Percentiles rank a stretch among this genome's conserved stretches.
These are phyloP conservation scores for Tridacna gigas DNA, from an alignment of 2,888 invertebrate genomes.

Conservation along the genomic window DNA sequence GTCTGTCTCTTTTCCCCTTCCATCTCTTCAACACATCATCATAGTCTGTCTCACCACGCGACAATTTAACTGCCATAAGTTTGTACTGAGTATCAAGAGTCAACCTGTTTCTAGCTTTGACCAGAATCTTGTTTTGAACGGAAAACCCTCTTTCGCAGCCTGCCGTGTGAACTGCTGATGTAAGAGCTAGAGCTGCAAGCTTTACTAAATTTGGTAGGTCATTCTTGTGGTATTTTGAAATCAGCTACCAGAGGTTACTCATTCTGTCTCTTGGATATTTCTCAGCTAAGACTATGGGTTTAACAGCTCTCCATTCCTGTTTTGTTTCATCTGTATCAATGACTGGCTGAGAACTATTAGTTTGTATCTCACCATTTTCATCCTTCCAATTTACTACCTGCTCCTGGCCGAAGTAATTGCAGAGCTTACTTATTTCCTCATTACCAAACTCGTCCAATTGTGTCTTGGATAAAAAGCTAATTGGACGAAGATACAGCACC, in stretches of 20 bases:
- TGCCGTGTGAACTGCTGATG: too few relatives aligned
- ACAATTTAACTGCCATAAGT: background rate
- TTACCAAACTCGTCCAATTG: background rate
- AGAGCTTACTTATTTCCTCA: background rate
- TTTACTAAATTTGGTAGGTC: too few relatives aligned
- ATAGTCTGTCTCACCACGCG: background rate
- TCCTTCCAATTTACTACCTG: background rate
- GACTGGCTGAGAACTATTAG: background rate
- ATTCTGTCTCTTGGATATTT: too few relatives aligned
- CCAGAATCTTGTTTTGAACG: too few relatives aligned
- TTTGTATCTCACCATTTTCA: background rate
- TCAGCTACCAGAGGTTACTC: too few relatives aligned
- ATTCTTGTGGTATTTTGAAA: too few relatives aligned
- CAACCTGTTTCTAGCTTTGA: too few relatives aligned
- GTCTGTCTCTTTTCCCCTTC: background rate
- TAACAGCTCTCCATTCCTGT: background rate
- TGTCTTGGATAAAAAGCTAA: background rate
- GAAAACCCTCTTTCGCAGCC: too few relatives aligned
- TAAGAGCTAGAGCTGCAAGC: too few relatives aligned
- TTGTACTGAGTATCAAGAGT: background rate
- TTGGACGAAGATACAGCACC: background rate
- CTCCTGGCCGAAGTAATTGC: background rate
- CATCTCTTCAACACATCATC: background rate
- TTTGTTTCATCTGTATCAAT: background rate
- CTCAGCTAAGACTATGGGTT: background rate